phyloP scores from a whole-genome alignment of 2,797 vertebrate species.

The Danio aesculapii region DNA sequence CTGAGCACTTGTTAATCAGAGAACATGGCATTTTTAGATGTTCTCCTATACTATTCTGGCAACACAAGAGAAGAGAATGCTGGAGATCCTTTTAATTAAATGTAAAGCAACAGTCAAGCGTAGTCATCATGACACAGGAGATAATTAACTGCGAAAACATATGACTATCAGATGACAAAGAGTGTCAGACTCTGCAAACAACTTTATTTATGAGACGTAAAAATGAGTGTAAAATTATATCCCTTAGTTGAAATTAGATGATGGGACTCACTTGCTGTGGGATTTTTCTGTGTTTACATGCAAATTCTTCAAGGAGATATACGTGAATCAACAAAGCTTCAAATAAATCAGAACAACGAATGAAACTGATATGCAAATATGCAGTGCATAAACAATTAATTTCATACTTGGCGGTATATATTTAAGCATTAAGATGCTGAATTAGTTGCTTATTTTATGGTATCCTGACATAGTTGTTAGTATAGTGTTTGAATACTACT shows the following conservation, averaged over 20 bases:
- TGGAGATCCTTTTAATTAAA: slow-evolving; percentile 68
- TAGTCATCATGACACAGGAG: slow-evolving; percentile 71
- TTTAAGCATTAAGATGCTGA: too few species aligned
- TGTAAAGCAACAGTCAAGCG: slow-evolving; percentile 60
- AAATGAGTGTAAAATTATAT: too few species aligned
- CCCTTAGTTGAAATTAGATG: too few species aligned
- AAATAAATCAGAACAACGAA: background rate
- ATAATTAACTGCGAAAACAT: slow-evolving; percentile 76
- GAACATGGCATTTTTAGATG: slow-evolving; percentile 51
- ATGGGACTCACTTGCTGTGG: background rate
- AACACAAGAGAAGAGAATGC: slow-evolving; percentile 50
- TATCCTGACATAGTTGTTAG: too few species aligned
- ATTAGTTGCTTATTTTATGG: too few species aligned
- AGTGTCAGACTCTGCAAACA: slow-evolving; percentile 62
- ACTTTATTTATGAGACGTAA: slow-evolving; percentile 67
- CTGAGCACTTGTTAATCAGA: slow-evolving; percentile 34
- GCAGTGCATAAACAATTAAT: background rate
- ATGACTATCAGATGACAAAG: slow-evolving; percentile 64
- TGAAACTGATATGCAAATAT: background rate
- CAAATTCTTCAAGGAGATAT: background rate
- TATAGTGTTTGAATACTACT: too few species aligned
- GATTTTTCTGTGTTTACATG: background rate
- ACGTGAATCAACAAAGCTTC: background rate
- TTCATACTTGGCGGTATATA: too few species aligned
- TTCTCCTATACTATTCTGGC: slow-evolving; percentile 52